Base-by-base conservation (phyloP, 2,888 invertebrate genomes). In the Drosophila fungiperda region DNA sequence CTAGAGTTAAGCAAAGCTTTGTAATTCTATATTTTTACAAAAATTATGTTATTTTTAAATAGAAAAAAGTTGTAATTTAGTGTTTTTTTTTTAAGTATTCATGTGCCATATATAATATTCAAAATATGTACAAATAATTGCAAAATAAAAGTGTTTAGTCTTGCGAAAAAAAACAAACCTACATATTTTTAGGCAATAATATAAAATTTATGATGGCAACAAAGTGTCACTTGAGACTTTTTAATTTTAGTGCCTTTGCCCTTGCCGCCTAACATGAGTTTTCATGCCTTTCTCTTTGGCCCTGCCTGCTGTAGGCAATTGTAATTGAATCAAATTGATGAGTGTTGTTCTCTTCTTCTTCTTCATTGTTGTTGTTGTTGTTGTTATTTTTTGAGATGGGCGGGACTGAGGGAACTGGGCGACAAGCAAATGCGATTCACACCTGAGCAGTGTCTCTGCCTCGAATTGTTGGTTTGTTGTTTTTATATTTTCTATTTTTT, bases 281-380 rank as follows among this genome's bases (percentile, higher is more conserved):
- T 76, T 65, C 66, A 54, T 67, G 78, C 78, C 67, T 78, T 78
- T 70, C 78, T 59, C 74, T 64, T 66, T 58, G 32, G 15, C 11
- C 11, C 36, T 50, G 29, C 40, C 57, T 61, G 17, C 52, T 52
- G 38, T 55, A 40, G 57, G 26, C 55, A 53, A 61, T 73, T 77
- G 65, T 64, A 78, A 75, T 78, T 78, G 78, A 67, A 71, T 63
- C 53, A 54, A 71, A 78, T 78, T 75, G 75, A 78, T 78, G 78
- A 74, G 54, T 45, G 42, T 59, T 68, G 49, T 45, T 29, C 20
- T 35, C 4, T 15, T 53, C 20, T 20, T 33, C 32, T 50, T 5
- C 12, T 11, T 52, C n/a, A 12, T 32, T 3, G 26, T 45, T 45
- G 11, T 49, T 49, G 48, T 8, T 35, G 8, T 54, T 11, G 26